Evolutionary conservation across 2,888 invertebrate species (phyloP).

Genomic region (Polia nebulosa): DNA sequence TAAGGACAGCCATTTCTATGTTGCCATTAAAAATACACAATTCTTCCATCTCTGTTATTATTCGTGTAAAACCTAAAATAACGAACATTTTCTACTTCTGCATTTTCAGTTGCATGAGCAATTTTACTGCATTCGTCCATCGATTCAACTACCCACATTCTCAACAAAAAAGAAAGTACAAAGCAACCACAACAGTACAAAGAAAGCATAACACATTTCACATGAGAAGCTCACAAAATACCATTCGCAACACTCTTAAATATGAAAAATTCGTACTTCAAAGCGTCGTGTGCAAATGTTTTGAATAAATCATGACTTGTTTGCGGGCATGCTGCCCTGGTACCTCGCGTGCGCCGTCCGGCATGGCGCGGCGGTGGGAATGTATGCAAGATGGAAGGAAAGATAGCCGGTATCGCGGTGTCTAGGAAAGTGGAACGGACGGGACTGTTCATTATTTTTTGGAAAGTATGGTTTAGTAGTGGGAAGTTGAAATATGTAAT

Average conservation of each 20-base stretch:
- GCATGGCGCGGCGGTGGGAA: constrained; percentile 6
- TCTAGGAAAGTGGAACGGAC: constrained; percentile 30
- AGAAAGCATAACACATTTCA: neutral
- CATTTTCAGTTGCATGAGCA: neutral
- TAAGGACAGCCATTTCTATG: neutral
- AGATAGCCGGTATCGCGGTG: constrained; percentile 27
- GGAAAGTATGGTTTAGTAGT: neutral
- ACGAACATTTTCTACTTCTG: neutral
- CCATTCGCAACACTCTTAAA: neutral
- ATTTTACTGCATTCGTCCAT: neutral
- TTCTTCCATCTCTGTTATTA: neutral
- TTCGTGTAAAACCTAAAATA: too few relatives aligned
- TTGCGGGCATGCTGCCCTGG: constrained; percentile 32
- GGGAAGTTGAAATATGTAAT: neutral
- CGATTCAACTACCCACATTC: neutral
- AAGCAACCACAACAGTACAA: neutral
- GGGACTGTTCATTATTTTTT: constrained; percentile 23
- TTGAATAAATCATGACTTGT: constrained; percentile 55
- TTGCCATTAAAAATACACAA: neutral
- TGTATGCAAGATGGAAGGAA: constrained; percentile 40
- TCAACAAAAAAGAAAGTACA: neutral
- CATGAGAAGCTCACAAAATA: neutral
- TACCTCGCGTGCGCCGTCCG: constrained; percentile 37
- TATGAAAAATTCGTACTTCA: constrained; percentile 21
- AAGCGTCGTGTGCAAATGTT: constrained; percentile 49